Conservation (phyloP, 2,888 invertebrate genomes). For the Cremastinae sp. region DNA sequence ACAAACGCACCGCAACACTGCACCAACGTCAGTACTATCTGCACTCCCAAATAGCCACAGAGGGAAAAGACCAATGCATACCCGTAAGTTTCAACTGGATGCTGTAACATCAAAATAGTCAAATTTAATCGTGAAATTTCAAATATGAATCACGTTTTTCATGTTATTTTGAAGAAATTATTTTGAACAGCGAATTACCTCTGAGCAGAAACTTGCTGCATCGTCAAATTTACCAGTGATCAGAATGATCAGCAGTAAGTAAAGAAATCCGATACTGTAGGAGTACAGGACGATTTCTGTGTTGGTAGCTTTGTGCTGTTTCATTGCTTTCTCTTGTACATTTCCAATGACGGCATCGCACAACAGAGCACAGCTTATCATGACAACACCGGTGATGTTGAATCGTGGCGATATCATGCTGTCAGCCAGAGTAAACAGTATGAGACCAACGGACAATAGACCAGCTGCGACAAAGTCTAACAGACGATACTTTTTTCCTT, state of each 20-base stretch:
- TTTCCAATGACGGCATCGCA: conserved; percentile 98
- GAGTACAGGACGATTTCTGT: conserved; percentile 96
- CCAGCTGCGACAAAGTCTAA: conserved; percentile 92
- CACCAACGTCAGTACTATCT: conserved; percentile 94
- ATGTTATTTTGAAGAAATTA: conserved; percentile 19
- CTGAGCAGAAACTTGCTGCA: conserved; percentile 88
- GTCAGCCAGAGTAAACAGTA: conserved; percentile 93
- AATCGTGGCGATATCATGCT: conserved; percentile 89
- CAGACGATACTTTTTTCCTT: conserved; percentile 91
- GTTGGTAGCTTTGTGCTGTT: conserved; percentile 89
- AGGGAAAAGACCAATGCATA: conserved; percentile 93
- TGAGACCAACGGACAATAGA: conserved; percentile 93
- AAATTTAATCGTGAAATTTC: conserved; percentile 25
- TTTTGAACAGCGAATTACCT: conserved; percentile 82
- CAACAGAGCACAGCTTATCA: conserved; percentile 91
- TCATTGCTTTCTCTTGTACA: conserved; percentile 97
- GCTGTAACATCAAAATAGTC: conserved; percentile 79
- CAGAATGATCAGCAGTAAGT: conserved; percentile 88
- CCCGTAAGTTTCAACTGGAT: conserved; percentile 88
- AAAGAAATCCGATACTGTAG: conserved; percentile 92
- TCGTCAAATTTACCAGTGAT: conserved; percentile 87
- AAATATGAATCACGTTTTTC: conserved; percentile 11
- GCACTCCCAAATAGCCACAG: conserved; percentile 95
- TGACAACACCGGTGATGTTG: conserved; percentile 85
- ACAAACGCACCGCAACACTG: conserved; percentile 94